phyloP scores from a whole-genome alignment of 2,888 invertebrate species.

The Scelioninae gen. 1 region DNA sequence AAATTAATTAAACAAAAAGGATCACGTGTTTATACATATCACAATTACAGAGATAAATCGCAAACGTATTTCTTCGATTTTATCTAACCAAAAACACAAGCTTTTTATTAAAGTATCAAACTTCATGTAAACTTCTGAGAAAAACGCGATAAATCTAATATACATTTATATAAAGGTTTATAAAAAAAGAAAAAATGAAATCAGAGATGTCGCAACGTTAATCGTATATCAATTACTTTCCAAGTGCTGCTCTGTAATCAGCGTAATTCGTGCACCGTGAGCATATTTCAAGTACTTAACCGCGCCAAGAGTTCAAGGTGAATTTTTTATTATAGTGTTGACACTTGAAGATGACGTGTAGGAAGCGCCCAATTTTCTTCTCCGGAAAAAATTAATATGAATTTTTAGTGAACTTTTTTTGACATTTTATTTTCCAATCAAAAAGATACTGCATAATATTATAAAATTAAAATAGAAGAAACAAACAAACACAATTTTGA shows the following conservation, averaged over 20 bases:
- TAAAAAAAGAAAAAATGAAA: conserved; percentile 9
- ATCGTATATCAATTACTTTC: conserved; percentile 59
- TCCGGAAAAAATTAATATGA: too few species aligned
- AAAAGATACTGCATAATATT: too few species aligned
- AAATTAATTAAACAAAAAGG: too few species aligned
- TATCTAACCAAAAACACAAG: conserved; percentile 56
- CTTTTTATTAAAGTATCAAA: conserved; percentile 54
- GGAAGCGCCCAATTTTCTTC: too few species aligned
- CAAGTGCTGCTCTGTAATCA: conserved; percentile 45
- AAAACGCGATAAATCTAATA: conserved; percentile 24
- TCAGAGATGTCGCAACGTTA: conserved; percentile 25
- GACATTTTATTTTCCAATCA: too few species aligned
- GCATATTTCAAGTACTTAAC: conserved; percentile 46
- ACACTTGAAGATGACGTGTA: conserved; percentile 29
- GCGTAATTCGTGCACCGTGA: conserved; percentile 37
- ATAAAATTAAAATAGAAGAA: too few species aligned
- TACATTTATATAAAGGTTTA: too few species aligned
- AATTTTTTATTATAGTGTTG: conserved; percentile 37
- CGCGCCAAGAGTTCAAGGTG: conserved; percentile 57
- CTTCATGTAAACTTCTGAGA: conserved; percentile 31
- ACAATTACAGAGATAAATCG: conserved; percentile 26
- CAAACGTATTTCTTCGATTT: conserved; percentile 4
- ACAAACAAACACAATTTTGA: too few species aligned
- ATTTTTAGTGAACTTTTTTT: too few species aligned
- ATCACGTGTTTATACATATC: too few species aligned